These are phyloP conservation scores for Hirtodrosophila cameraria DNA, from an alignment of 2,888 invertebrate species.

Conservation along the genomic window DNA sequence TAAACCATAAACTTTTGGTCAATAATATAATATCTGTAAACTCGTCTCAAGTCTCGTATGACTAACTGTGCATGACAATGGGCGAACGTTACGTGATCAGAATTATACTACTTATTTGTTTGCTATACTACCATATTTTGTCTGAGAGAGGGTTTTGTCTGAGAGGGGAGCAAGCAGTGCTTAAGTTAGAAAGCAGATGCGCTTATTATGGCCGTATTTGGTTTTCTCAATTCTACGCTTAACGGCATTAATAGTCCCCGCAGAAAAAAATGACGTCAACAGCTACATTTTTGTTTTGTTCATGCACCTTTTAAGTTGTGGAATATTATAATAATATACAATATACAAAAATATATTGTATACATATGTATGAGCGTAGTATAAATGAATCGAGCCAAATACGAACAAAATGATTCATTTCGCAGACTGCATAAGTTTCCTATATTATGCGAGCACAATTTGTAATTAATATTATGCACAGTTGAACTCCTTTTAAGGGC, in stretches of 20 bases:
- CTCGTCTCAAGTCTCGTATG: constrained; percentile 30
- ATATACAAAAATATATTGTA: constrained; percentile 3
- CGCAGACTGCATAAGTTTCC: no score
- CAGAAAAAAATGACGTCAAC: constrained; percentile 44
- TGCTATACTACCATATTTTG: constrained; percentile 27
- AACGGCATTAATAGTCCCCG: constrained; percentile 46
- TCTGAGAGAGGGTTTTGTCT: no score
- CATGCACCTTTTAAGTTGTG: constrained; percentile 41
- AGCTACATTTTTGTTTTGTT: constrained; percentile 32
- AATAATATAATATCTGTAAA: constrained; percentile 12
- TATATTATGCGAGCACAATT: constrained; percentile 1
- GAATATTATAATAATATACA: constrained; percentile 1
- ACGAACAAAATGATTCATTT: constrained; percentile 33
- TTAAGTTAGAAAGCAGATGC: constrained; percentile 68
- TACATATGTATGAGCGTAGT: constrained; percentile 22
- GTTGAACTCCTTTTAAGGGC: background rate
- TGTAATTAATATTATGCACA: constrained; percentile 5
- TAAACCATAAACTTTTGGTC: constrained; percentile 18
- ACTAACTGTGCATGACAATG: constrained; percentile 75
- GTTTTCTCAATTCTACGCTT: constrained; percentile 42
- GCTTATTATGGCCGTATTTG: constrained; percentile 71
- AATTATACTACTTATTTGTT: constrained; percentile 40
- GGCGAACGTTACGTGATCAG: constrained; percentile 67
- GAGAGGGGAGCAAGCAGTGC: no score
- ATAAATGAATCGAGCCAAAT: constrained; percentile 43